Base-by-base conservation (phyloP, 2,888 invertebrate genomes). In the Drosophila barbarae region DNA sequence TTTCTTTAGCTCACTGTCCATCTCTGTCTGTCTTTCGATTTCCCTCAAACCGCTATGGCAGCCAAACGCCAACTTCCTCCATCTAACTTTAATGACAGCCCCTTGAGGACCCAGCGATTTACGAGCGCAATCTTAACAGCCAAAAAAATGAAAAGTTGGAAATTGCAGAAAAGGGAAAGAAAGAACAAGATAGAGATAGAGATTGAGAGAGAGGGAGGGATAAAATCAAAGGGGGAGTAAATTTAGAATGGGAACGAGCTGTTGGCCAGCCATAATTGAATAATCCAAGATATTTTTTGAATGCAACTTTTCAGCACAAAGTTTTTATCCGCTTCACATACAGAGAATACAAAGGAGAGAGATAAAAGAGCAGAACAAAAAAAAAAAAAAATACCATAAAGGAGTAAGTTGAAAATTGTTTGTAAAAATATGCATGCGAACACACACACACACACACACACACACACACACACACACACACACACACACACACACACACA, bases 391-490 rank as follows among this genome's bases (percentile, higher is more conserved):
- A 41, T 18, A 44, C 28, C 52, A 36, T 21, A 50, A 71, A 63
- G 64, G 56, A 61, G 63, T 52, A 77, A 74, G 61, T 69, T 72
- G 39, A 41, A 59, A 69, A 71, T 68, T 59, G 36, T 60, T 55
- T 21, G 32, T 13, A 5, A 59, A 59, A 59, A 59, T 59, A 59
- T 59, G 59, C 59, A 59, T 21, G 23, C 42, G 26, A 7, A 28
- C 35, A 58, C 42, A 34, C 41, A 8, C n/a, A 35, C 9, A 35
- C 13, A 47, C 13, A 28, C n/a, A 64, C 10, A 59, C 41, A 2
- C 21, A 21, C 21, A 21, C 21, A 28, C 35, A 58, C 42, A 34
- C 41, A 8, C n/a, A 35, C 9, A 35, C 13, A 47, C 13, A 28
- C n/a, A 64, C 8, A 28, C 35, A 58, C 42, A 34, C 41, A 8